Conservation (phyloP, 2,797 vertebrate genomes). For the Sebastes itinus region DNA sequence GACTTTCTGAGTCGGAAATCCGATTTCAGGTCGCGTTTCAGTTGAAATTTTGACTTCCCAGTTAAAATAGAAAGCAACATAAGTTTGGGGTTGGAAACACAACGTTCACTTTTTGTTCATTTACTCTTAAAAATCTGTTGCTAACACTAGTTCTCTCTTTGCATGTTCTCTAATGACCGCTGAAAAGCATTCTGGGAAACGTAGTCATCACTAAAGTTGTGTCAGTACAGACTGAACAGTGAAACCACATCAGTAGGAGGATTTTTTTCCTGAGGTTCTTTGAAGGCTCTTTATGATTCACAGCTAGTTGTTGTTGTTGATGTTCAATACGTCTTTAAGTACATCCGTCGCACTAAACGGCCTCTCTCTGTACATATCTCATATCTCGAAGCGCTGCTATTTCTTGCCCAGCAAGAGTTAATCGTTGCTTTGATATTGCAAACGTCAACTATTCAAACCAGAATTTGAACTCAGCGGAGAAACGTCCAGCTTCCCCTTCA, state of each 20-base stretch:
- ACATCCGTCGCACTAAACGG: constrained; percentile 43
- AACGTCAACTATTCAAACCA: constrained; percentile 81
- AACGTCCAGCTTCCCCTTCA: constrained; percentile 39
- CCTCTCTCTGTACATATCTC: constrained; percentile 36
- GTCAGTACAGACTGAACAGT: background rate
- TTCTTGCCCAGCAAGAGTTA: constrained; percentile 81
- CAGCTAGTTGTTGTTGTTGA: constrained; percentile 17
- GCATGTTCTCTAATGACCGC: background rate
- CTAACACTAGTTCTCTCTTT: background rate
- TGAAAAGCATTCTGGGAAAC: constrained; percentile 24
- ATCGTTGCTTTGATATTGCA: constrained; percentile 80
- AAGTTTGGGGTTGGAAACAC: background rate
- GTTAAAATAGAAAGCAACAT: no score
- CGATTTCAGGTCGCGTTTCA: background rate
- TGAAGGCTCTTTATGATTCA: constrained; percentile 47
- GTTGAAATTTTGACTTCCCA: background rate
- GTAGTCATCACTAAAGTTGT: background rate
- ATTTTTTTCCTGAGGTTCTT: background rate
- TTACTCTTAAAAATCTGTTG: background rate
- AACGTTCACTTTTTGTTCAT: background rate
- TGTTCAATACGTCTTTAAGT: constrained; percentile 22
- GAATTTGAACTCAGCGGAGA: constrained; percentile 56
- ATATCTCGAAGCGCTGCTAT: constrained; percentile 36
- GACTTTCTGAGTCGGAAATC: no score
- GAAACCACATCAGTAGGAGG: background rate